These are phyloP conservation scores for Ptychobarbus kaznakovi DNA, from an alignment of 2,797 vertebrate genomes.

Conservation along the genomic window DNA sequence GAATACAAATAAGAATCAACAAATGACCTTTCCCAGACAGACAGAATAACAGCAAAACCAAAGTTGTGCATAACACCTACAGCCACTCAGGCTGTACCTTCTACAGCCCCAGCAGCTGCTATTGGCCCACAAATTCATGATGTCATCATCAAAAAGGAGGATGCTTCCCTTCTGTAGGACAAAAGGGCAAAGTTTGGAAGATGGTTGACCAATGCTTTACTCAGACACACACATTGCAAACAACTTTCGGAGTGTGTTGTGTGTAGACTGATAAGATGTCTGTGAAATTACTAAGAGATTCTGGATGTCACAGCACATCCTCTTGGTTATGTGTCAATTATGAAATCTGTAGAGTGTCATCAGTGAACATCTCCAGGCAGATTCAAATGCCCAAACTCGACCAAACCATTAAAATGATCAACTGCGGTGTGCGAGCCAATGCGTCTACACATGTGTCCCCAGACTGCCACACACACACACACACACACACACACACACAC, in stretches of 20 bases:
- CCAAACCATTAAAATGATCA: conserved; percentile 44
- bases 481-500: conserved; percentile 25
- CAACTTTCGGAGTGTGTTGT: not conserved
- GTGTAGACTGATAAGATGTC: conserved; percentile 8
- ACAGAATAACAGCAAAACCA: not conserved
- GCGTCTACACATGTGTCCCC: conserved; percentile 21
- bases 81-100: not conserved
- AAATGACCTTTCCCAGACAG: not conserved
- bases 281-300: conserved; percentile 33
- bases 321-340: conserved; percentile 45
- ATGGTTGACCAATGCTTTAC: not conserved
- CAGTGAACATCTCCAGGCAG: conserved; percentile 46
- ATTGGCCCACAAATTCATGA: conserved; percentile 1
- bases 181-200: conserved; percentile 1
- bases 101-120: not conserved
- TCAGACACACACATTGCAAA: conserved; percentile 6
- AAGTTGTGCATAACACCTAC: not conserved
- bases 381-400: conserved; percentile 39
- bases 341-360: conserved; percentile 27
- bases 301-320: conserved; percentile 31
- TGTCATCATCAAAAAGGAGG: not conserved
- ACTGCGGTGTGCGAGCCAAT: conserved; percentile 22
- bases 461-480: conserved; percentile 10
- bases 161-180: conserved; percentile 7
- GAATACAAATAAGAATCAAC: not conserved